Base-by-base conservation (phyloP, 2,888 invertebrate genomes). In the Lithophane leautieri region DNA sequence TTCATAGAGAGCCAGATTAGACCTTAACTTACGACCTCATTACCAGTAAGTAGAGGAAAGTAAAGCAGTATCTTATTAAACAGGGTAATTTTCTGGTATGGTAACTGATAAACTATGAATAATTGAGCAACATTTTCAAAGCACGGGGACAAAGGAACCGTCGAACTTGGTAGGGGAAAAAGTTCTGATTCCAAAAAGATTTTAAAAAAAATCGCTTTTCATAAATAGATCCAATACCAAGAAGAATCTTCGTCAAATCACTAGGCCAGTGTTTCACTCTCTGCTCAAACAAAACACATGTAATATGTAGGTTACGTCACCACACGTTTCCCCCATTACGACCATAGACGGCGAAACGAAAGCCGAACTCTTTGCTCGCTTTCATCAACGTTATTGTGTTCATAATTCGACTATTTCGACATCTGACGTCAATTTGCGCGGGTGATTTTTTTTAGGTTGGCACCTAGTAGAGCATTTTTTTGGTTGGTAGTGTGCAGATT, bases 371-470 rank as follows among this genome's bases (percentile, higher is more conserved):
- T 83, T 78, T 76, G 78, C 50, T 63, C 76, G 78, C 86, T 87
- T 87, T 85, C 88, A 75, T 73, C 84, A 69, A 65, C 42, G 73
- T 80, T 86, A 85, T 85, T 84, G 76, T 78, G 34, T 73, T 86
- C 81, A 76, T 84, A 78, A 81, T 86, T 79, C 70, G 79, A 70
- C 66, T 71, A 61, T 87, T 87, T 76, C 88, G 78, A 79, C 86
- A 86, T 73, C 68, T 60, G 12, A 68, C 25, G 60, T 73, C 62
- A 54, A 73, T 62, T 67, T 42, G 73, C 19, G 70, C 69, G 66
- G 60, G 62, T 58, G 14, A 14, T 67, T 60, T 70, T 72, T 72
- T 72, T 73, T 78, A 52, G 25, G n/a, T 71, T 78, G 47, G 61
- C 34, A 42, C 14, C 4, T 54, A 7, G 4, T 25, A 6, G 0